A percentile compares a stretch with the other conserved stretches of the same genome.
These are phyloP conservation scores for Chrysina gloriosa DNA, from an alignment of 2,888 invertebrate genomes.

Conservation along the genomic window DNA sequence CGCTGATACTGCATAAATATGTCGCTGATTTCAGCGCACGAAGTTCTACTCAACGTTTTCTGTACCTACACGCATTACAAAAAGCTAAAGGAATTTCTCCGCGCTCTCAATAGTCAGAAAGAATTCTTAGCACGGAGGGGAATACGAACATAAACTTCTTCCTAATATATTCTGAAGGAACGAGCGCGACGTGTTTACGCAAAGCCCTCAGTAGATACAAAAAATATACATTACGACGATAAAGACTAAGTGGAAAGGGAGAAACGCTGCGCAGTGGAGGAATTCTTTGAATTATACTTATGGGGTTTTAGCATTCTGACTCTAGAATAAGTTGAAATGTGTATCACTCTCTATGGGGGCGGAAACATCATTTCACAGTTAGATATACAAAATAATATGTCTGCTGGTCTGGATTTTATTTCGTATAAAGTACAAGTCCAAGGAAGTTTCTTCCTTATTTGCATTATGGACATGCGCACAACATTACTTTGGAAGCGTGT, in stretches of 20 bases:
- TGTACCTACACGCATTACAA: not conserved
- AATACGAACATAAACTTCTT: not conserved
- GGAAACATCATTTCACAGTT: too few relatives aligned
- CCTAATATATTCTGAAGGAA: slow-evolving; percentile 9
- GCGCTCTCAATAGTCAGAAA: not conserved
- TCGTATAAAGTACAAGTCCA: too few relatives aligned
- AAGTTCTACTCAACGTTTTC: not conserved
- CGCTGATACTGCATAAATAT: not conserved
- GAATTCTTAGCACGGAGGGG: not conserved
- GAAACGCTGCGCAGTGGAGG: not conserved
- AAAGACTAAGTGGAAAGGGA: slow-evolving; percentile 7
- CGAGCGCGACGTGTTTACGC: slow-evolving; percentile 2
- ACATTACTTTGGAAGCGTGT: too few relatives aligned
- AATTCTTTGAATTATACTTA: slow-evolving; percentile 18
- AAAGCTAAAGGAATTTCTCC: not conserved
- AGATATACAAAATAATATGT: too few relatives aligned
- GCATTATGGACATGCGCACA: too few relatives aligned
- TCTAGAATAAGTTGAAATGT: not conserved
- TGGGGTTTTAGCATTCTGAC: not conserved
- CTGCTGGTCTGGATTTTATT: too few relatives aligned
- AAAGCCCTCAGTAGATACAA: slow-evolving; percentile 14
- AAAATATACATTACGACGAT: slow-evolving; percentile 13
- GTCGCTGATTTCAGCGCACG: not conserved
- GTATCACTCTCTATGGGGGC: not conserved
- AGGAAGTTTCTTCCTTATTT: too few relatives aligned